Base-by-base conservation (phyloP, 2,888 invertebrate species). In the Rhagophthalmus giganteus region DNA sequence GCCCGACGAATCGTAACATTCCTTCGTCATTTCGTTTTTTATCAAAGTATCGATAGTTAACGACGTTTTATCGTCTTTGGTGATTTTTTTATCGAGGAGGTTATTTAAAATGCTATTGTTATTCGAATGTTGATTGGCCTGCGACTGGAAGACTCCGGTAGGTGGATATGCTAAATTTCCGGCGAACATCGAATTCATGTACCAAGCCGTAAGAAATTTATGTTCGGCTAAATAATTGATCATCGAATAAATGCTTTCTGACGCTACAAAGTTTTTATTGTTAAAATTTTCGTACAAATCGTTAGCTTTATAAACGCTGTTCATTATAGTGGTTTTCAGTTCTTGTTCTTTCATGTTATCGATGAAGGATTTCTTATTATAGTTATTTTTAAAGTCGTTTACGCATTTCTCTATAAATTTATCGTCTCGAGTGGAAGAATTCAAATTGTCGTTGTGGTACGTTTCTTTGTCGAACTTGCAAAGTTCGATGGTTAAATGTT, bases 141-240 rank as follows among this genome's bases (percentile, higher is more conserved):
- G 52, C 31, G 62, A 61, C 32, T 64, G 64, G 38, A 54, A 57
- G 7, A 30, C 37, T 7, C 26, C 38, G 2, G 12, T 8, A 13
- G 33, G 8, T 5, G 54, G 34, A 45, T 57, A 51, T 1, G 42
- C 40, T 5, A 54, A 31, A 58, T 63, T 65, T 52, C 64, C 64
- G 13, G 61, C 59, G 12, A 74, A 59, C 39, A 75, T 63, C 6
- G 74, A 69, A 58, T 74, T 76, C 74, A 77, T 73, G 63, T 77
- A 77, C 73, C 77, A 74, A 1, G 75, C 74, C 8, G 76, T 73
- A 48, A 77, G 59, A 49, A 77, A 74, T 60, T 76, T 76, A 50
- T 74, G 75, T 56, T 77, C 76, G 34, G 73, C 70, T 40, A 76
- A 62, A 58, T 71, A 72, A 51, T 75, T 73, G 34, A 76, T 71